Evolutionary conservation across 1,140 invertebrate species (phyloP).

Genomic region (Drosophila eugracilis): DNA sequence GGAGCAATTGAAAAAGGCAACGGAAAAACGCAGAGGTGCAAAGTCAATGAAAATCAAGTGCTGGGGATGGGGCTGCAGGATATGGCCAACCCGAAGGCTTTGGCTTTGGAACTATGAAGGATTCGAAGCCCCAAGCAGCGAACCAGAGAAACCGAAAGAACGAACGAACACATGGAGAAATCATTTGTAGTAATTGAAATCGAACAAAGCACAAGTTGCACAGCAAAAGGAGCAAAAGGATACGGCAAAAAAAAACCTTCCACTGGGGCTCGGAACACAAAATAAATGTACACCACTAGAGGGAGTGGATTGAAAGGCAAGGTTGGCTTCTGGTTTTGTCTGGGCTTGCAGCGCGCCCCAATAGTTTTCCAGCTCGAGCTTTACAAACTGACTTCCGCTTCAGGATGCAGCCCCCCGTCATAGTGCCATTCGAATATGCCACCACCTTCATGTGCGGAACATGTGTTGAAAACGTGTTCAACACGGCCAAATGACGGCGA

Average conservation of each 20-base stretch:
- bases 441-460: conserved; percentile 58
- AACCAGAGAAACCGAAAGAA: conserved; percentile 17
- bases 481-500: conserved; percentile 68
- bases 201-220: conserved; percentile 71
- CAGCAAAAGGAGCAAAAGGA: conserved; percentile 10
- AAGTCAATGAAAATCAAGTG: conserved; percentile 75
- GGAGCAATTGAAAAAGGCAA: conserved; percentile 46
- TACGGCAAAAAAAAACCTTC: conserved; percentile 7
- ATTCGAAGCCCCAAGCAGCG: conserved; percentile 16
- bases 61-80: conserved; percentile 10
- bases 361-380: conserved; percentile 62
- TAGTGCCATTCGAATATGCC: conserved; percentile 13
- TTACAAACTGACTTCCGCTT: conserved; percentile 71
- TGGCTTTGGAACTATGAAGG: conserved; percentile 28
- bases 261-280: conserved; percentile 28
- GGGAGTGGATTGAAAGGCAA: conserved; percentile 1
- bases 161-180: conserved; percentile 49
- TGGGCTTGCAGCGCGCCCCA: too few species aligned
- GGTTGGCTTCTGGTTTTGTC: conserved; percentile 36
- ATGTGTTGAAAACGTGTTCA: conserved; percentile 81
- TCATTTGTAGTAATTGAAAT: conserved; percentile 82
- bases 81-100: conserved; percentile 38
- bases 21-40: conserved; percentile 51
- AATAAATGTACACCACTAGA: conserved; percentile 27
- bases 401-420: conserved; percentile 41